Conservation (phyloP, 2,797 vertebrate genomes). For the Gymnocypris eckloni region DNA sequence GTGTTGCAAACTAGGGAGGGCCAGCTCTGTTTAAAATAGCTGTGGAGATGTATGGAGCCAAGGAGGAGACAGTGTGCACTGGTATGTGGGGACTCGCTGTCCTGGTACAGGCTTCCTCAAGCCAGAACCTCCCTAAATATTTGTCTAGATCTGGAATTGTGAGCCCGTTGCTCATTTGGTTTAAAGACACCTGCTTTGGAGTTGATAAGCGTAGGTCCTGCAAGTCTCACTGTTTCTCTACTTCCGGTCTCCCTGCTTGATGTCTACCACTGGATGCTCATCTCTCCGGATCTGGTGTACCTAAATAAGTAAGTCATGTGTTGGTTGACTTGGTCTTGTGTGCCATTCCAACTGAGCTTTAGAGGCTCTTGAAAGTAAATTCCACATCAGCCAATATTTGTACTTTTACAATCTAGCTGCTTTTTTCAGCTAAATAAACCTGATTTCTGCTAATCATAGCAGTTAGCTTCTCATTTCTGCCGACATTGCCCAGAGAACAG, state of each 20-base stretch:
- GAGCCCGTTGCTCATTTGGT: neutral
- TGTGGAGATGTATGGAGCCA: constrained; percentile 49
- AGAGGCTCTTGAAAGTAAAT: constrained; percentile 48
- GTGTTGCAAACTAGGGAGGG: constrained; percentile 19
- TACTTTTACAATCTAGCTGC: neutral
- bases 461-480: neutral
- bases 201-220: neutral
- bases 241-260: constrained; percentile 7
- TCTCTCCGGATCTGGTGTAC: neutral
- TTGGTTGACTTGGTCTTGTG: constrained; percentile 10
- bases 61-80: constrained; percentile 25
- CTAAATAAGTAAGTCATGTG: constrained; percentile 32
- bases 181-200: constrained; percentile 22
- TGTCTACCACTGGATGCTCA: neutral
- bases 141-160: constrained; percentile 1
- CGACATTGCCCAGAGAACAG: neutral
- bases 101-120: constrained; percentile 46
- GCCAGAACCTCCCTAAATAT: constrained; percentile 47
- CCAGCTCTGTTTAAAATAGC: constrained; percentile 34
- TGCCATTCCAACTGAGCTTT: constrained; percentile 20
- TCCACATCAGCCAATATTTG: constrained; percentile 27
- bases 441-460: neutral
- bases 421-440: constrained; percentile 5
- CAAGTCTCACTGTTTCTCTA: neutral
- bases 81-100: constrained; percentile 36